Evolutionary conservation across 2,797 vertebrate genomes (phyloP).

Genomic region (Zalophus californianus): DNA sequence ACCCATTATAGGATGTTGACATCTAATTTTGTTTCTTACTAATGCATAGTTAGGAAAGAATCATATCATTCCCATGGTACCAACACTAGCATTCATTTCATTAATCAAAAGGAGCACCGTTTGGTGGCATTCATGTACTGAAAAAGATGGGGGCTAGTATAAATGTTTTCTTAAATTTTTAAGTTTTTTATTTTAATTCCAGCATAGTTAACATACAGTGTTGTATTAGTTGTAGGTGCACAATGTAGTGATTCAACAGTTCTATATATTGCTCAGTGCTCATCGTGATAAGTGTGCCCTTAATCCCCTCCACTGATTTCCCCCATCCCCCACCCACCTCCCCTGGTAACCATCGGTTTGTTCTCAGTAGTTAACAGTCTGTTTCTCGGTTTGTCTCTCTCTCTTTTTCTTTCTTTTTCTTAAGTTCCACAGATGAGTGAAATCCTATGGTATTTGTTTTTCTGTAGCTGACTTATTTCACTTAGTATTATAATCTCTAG

Average conservation of each 20-base stretch:
- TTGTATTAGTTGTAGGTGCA: not conserved
- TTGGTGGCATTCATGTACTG: slow-evolving; percentile 47
- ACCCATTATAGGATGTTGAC: slow-evolving; percentile 39
- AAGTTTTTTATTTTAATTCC: not conserved
- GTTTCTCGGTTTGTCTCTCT: not conserved
- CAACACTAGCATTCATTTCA: slow-evolving; percentile 44
- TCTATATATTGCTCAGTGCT: not conserved
- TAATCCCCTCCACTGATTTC: not conserved
- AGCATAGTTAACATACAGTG: no score
- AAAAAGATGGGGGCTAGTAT: not conserved
- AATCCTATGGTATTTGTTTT: not conserved
- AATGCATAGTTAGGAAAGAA: slow-evolving; percentile 54
- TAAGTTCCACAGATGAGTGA: not conserved
- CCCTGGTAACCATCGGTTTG: not conserved
- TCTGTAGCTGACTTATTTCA: not conserved
- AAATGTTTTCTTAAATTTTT: not conserved
- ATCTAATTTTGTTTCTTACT: slow-evolving; percentile 69
- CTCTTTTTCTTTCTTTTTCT: not conserved
- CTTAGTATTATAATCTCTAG: not conserved
- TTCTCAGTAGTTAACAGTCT: not conserved
- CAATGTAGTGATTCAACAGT: not conserved
- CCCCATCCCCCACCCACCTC: not conserved
- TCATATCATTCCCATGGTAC: slow-evolving; percentile 27
- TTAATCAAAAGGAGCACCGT: slow-evolving; percentile 66
- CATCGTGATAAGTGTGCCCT: fast-evolving